phyloP scores from a whole-genome alignment of 2,888 invertebrate genomes.

The Rutpela maculata region DNA sequence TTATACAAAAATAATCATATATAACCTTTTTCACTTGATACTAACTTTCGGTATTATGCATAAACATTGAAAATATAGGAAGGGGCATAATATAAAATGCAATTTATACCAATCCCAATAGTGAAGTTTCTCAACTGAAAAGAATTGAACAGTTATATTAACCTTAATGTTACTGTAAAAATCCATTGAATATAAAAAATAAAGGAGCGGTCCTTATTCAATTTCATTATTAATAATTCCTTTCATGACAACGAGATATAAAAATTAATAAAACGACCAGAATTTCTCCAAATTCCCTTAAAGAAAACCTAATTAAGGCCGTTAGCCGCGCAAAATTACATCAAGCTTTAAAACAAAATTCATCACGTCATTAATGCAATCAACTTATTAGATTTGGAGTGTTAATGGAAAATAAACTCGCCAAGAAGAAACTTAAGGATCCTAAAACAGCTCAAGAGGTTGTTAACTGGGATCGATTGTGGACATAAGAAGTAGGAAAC shows the following conservation, averaged over 20 bases:
- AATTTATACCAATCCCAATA: no score
- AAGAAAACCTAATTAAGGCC: conserved; percentile 31
- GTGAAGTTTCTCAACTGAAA: no score
- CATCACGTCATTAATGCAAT: conserved; percentile 35
- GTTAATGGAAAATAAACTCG: conserved; percentile 45
- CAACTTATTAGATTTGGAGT: conserved; percentile 45
- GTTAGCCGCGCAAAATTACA: conserved; percentile 27
- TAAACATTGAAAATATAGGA: no score
- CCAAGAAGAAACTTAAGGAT: conserved; percentile 38
- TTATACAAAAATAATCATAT: no score
- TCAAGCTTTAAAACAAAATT: conserved; percentile 25
- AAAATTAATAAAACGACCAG: conserved; percentile 16
- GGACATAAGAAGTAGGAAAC: conserved; percentile 52
- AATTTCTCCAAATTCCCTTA: conserved; percentile 21
- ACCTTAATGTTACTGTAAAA: background rate
- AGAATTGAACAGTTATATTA: no score
- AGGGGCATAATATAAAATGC: no score
- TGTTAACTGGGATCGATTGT: conserved; percentile 50
- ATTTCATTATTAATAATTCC: background rate
- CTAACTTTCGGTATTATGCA: no score
- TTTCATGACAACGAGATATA: background rate
- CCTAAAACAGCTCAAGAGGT: conserved; percentile 49
- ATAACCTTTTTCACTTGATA: no score
- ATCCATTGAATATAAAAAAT: background rate
- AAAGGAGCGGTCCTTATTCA: background rate